Conservation (phyloP, 2,113 vertebrate genomes). For the Aramus guarauna region DNA sequence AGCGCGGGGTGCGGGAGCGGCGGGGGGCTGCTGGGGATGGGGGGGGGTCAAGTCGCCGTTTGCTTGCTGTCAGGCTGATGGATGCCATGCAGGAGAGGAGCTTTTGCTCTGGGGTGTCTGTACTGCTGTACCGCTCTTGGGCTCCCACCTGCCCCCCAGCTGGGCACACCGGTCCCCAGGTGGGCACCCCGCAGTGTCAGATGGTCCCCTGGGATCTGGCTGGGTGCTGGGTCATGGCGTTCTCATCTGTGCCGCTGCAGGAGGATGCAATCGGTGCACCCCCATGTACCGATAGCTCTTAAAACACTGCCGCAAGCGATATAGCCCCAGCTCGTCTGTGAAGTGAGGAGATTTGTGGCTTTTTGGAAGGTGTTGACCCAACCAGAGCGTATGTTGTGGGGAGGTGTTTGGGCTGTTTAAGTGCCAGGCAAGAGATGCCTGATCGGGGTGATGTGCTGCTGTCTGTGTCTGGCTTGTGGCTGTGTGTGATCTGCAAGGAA, state of each 20-base stretch:
- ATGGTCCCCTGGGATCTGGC: accelerated
- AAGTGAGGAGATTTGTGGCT: background rate
- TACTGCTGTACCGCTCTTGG: background rate
- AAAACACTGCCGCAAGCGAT: accelerated
- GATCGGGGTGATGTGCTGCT: accelerated
- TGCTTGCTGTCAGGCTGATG: accelerated
- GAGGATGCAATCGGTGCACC: accelerated
- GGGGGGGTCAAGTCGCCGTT: background rate
- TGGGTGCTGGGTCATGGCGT: background rate
- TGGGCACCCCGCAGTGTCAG: accelerated
- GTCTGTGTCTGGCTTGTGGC: background rate
- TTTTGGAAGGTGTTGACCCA: background rate
- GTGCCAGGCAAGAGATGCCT: background rate
- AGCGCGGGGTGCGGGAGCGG: background rate
- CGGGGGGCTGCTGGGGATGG: background rate
- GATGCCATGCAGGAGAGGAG: background rate
- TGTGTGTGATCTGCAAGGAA: background rate
- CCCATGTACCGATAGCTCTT: accelerated
- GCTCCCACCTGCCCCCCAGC: background rate
- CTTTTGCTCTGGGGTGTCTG: background rate
- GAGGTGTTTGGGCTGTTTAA: background rate
- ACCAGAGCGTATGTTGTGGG: accelerated
- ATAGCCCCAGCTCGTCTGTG: background rate
- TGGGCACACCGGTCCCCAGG: accelerated
- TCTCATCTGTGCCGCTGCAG: accelerated